Base-by-base conservation (phyloP, 2,113 vertebrate genomes). In the Actenoides hombroni region DNA sequence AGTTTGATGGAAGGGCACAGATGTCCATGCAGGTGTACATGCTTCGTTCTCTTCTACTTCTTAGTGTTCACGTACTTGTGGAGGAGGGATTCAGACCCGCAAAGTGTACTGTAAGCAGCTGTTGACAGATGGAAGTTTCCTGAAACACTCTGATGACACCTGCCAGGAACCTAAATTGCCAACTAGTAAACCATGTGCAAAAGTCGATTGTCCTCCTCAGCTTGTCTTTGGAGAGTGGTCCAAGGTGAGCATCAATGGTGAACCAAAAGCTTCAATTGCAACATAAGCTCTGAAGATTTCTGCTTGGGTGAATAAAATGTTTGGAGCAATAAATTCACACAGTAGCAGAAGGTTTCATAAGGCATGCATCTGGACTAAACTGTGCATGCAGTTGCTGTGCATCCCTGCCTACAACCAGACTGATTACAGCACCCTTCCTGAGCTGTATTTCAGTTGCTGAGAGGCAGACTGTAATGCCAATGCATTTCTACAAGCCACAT, bases 31-130 rank as follows among this genome's bases (percentile, higher is more conserved):
- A 76, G 57, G 51, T 79, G 33, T 40, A 40, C 13, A 16, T 49
- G 9, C 39, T 67, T 12, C 15, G 44, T 77, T 77, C 59, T 57
- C 24, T n/a, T 86, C 56, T 84, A 67, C 59, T 79, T 42, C 59
- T 77, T 59, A 99, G 99, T 99, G 99, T 67, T 98, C 99, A 42
- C 98, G 96, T 92, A 98, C 98, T 5, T 99, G 99, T 75, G 99
- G 99, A 11, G 98, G 98, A 54, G 99, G 99, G 6, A 77, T 97
- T 20, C 99, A 99, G 97, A 96, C 97, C 59, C 98, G 99, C 49
- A 98, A 97, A 87, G 98, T 99, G 67, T 97, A 97, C 92, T 99
- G 99, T 74, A 98, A 98, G 95, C 99, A 99, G 97, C 98, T 99
- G 73, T 73, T 99, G 91, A 98, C 98, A 0, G 98, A 98, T 11